Conservation (phyloP, 2,797 vertebrate species). For the Neosalanx taihuensis region DNA sequence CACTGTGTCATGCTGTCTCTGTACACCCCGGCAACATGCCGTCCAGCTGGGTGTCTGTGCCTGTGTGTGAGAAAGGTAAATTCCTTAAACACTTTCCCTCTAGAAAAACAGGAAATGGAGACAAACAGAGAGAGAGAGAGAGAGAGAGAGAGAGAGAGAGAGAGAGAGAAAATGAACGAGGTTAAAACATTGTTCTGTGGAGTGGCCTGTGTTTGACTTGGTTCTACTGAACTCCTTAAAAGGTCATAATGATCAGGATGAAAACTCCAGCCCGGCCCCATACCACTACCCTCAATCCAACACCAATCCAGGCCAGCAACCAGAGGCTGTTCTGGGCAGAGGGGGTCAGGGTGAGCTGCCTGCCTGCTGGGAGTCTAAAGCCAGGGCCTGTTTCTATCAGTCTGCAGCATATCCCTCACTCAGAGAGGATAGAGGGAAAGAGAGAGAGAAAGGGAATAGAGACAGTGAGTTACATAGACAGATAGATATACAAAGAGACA, state of each 20-base stretch:
- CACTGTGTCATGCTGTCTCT: neutral
- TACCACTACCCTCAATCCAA: neutral
- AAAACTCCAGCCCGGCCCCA: neutral
- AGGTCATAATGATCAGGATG: conserved; percentile 10
- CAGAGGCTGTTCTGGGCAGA: conserved; percentile 32
- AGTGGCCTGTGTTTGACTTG: conserved; percentile 6
- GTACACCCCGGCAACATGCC: neutral
- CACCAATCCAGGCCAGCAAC: conserved; percentile 33
- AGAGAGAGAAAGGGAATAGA: neutral
- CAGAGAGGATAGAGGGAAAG: conserved; percentile 11
- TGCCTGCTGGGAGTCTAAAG: conserved; percentile 25
- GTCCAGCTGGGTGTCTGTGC: neutral
- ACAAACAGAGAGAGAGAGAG: neutral
- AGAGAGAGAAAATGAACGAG: neutral
- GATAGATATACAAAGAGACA: neutral
- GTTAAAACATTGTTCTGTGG: neutral
- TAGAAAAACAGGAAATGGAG: neutral
- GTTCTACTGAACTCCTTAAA: conserved; percentile 7
- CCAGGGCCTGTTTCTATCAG: conserved; percentile 30
- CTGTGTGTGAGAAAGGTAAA: neutral
- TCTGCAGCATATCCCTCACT: conserved; percentile 6
- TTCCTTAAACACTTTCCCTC: neutral
- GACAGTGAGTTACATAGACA: neutral
- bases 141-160: neutral
- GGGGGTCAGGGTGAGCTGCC: neutral